Evolutionary conservation across 1,140 invertebrate genomes (phyloP), one percentile per base, ranked within the genome.

Genomic region (Helicoverpa zea): DNA sequence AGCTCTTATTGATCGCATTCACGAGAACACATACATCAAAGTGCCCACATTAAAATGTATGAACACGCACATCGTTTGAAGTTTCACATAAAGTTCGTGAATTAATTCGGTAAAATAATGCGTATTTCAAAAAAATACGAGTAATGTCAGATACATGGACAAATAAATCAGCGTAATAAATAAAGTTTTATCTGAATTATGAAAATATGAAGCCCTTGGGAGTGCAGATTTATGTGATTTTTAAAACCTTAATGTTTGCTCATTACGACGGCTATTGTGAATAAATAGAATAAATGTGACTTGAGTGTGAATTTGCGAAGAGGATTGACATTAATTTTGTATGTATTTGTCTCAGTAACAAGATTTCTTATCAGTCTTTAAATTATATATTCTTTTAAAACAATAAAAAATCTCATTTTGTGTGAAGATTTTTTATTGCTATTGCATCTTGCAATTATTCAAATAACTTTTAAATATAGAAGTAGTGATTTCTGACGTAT

Each of bases 131-230:
- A 75, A 75, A 59, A 75, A 43, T 54, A 72, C 61, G 43, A 61
- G 14, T 61, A 35, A 63, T 79, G 79, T 81, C 82, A 80, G 59
- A 51, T 51, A 66, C 72, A 83, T 76, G 82, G 63, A 85, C 58
- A 76, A 84, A 86, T 89, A 88, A 89, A 87, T 86, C 81, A 86
- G 56, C 11, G 81, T 82, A 82, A 86, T 89, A 87, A 89, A 89
- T 89, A 88, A 86, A 84, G 56, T 88, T 84, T 86, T 88, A 88
- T 89, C 87, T 84, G 75, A 84, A 85, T 85, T 61, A 79, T 81
- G 73, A 70, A 70, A 86, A 83, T 61, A 78, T 81, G 75, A 66
- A 47, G 18, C 86, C 84, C 85, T 81, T 77, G 87, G 83, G 87
- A 87, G 80, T 83, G 56, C 61, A 79, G 77, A 89, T 89, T 87